These are phyloP conservation scores for Myanophis thanlyinensis DNA, from an alignment of 2,113 vertebrate genomes.

Conservation along the genomic window DNA sequence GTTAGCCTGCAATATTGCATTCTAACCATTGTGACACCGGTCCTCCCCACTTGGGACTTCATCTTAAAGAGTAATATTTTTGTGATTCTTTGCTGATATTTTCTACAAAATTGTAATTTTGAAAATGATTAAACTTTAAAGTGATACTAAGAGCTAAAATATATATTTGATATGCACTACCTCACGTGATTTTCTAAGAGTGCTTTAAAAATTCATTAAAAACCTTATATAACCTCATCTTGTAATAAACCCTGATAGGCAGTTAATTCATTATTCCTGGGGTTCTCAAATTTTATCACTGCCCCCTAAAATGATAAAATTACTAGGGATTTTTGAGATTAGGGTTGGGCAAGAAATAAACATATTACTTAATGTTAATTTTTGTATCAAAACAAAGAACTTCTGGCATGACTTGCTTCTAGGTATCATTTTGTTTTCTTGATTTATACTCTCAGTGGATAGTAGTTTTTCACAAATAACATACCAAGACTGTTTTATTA, in stretches of 20 bases:
- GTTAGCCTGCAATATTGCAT: too few species aligned
- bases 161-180: not conserved
- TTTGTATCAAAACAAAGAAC: not conserved
- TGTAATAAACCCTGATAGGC: not conserved
- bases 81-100: not conserved
- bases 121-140: not conserved
- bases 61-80: not conserved
- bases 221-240: not conserved
- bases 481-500: not conserved
- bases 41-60: conserved; percentile 1
- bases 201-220: not conserved
- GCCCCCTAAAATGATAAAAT: not conserved
- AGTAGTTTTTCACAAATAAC: not conserved
- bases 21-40: too few species aligned
- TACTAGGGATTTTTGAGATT: not conserved
- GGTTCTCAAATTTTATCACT: not conserved
- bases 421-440: not conserved
- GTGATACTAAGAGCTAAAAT: not conserved
- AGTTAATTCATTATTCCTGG: not conserved
- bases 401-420: not conserved
- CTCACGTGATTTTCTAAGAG: not conserved
- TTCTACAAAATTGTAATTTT: not conserved
- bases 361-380: not conserved
- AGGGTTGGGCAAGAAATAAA: not conserved
- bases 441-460: not conserved